Percentiles rank a stretch among this genome's conserved stretches.
Conservation (phyloP, 2,888 invertebrate species). For the Dryomyza anilis region DNA sequence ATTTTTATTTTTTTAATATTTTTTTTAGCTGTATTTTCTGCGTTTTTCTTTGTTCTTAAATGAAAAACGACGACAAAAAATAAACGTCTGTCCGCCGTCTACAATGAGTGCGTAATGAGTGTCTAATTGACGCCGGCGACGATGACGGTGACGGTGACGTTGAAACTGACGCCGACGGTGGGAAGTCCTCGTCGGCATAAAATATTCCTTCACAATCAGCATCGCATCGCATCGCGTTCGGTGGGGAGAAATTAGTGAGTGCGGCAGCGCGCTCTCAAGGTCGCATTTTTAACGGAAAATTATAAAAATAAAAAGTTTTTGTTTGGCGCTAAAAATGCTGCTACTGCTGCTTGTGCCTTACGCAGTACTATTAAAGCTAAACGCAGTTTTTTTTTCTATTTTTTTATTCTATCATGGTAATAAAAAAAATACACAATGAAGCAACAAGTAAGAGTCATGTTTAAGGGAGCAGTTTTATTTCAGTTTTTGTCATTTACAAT, state of each 20-base stretch:
- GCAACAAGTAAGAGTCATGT: conserved; percentile 30
- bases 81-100: conserved; percentile 54
- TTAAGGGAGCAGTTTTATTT: too few species aligned
- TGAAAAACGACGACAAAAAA: conserved; percentile 30
- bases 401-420: conserved; percentile 28
- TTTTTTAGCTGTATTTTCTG: conserved; percentile 14
- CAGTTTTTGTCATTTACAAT: too few species aligned
- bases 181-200: conserved; percentile 15
- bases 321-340: conserved; percentile 32
- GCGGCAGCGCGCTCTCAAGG: conserved; percentile 36
- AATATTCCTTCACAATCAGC: conserved; percentile 27
- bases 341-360: conserved; percentile 12
- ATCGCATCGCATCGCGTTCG: background rate
- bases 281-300: conserved; percentile 37
- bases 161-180: background rate
- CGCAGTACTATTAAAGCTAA: conserved; percentile 24
- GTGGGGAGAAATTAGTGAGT: conserved; percentile 29
- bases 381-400: too few species aligned
- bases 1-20: conserved; percentile 10
- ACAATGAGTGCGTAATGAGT: conserved; percentile 56
- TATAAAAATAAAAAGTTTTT: conserved; percentile 36
- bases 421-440: conserved; percentile 21
- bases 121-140: conserved; percentile 55
- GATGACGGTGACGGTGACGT: conserved; percentile 18
- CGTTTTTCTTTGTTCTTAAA: conserved; percentile 23